Conservation (phyloP, 2,113 vertebrate genomes). For the Amblyopsis rosae region DNA sequence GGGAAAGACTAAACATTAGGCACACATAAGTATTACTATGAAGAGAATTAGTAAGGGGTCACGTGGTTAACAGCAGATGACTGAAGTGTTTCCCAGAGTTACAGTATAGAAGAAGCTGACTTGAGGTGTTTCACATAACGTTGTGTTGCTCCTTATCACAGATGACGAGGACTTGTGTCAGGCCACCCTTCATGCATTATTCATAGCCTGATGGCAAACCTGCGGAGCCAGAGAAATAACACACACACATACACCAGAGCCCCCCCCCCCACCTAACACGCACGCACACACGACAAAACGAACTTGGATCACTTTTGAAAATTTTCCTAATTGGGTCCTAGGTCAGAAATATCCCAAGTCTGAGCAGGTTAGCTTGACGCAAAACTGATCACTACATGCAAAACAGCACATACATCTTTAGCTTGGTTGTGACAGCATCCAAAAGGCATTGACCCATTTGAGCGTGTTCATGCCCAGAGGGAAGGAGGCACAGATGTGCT, state of each 20-base stretch:
- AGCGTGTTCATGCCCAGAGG: no score
- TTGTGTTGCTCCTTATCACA: conserved; percentile 20
- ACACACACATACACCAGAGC: no score
- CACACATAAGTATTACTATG: no score
- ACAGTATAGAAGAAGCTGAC: conserved; percentile 5
- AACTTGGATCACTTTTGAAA: background rate
- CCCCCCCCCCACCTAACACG: background rate
- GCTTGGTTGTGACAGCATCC: no score
- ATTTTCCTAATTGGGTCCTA: background rate
- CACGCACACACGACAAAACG: background rate
- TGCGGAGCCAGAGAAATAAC: background rate
- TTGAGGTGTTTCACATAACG: background rate
- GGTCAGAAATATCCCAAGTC: background rate
- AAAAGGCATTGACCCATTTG: no score
- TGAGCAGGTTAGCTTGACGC: background rate
- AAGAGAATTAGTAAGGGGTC: background rate
- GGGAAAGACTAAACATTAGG: no score
- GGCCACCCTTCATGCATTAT: conserved; percentile 30
- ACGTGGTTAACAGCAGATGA: background rate
- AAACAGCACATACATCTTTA: no score
- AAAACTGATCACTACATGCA: background rate
- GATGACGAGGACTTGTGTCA: conserved; percentile 26
- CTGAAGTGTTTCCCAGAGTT: conserved; percentile 1
- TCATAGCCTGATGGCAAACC: conserved; percentile 21
- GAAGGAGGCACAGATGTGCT: no score